Percentiles rank a stretch among this genome's conserved stretches.
phyloP scores from a whole-genome alignment of 92 coral and sea anemone genomes.

The Epizoanthus ramosus region DNA sequence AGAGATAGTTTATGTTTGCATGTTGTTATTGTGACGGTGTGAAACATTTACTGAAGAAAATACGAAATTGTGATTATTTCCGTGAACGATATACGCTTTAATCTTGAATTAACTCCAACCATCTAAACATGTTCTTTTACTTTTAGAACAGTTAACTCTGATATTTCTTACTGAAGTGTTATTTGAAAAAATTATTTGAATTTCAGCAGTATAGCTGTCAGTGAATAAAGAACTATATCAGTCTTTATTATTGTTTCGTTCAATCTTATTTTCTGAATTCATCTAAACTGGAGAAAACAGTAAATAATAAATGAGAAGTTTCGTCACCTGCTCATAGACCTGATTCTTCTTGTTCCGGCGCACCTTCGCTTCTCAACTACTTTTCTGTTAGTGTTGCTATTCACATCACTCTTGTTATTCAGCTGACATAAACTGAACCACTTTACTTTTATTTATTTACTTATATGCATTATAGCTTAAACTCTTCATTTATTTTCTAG shows the following conservation, averaged over 20 bases:
- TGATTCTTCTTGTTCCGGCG: neutral
- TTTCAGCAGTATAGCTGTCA: slow-evolving; percentile 2
- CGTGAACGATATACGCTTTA: too few species aligned
- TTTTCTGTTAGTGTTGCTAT: too few species aligned
- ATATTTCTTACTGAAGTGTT: neutral
- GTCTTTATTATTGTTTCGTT: slow-evolving; percentile 21
- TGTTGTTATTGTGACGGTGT: slow-evolving; percentile 42
- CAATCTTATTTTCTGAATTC: slow-evolving; percentile 39
- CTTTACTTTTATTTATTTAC: too few species aligned
- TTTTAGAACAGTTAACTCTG: neutral
- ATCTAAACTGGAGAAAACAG: slow-evolving; percentile 28
- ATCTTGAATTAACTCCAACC: too few species aligned
- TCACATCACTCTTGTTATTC: neutral
- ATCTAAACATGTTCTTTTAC: too few species aligned
- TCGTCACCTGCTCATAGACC: slow-evolving; percentile 38
- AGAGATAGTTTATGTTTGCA: slow-evolving; percentile 25
- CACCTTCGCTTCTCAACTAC: neutral
- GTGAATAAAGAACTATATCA: slow-evolving; percentile 14
- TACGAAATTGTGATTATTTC: neutral
- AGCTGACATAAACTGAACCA: neutral
- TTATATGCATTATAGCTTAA: neutral
- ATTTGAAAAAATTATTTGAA: neutral
- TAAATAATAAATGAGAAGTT: slow-evolving; percentile 20
- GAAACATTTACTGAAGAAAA: slow-evolving; percentile 20
- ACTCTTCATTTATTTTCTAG: slow-evolving; percentile 2